Conservation (phyloP, 2,797 vertebrate species). For the Manis crassicaudata region DNA sequence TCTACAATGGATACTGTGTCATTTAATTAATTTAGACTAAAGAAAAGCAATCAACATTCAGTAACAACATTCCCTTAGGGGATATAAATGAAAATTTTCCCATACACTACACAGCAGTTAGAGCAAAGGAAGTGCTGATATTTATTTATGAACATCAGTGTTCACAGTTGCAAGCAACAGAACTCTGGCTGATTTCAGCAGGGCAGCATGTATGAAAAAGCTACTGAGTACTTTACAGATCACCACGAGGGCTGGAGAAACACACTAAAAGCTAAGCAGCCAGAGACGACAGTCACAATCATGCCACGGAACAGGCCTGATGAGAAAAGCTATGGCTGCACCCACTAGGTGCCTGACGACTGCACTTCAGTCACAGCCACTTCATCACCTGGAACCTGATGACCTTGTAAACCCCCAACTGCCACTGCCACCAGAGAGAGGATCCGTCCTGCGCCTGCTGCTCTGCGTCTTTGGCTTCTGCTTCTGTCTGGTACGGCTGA, state of each 20-base stretch:
- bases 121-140: conserved; percentile 62
- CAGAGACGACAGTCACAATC: not conserved
- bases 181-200: conserved; percentile 32
- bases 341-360: not conserved
- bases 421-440: not conserved
- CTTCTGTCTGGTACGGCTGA: not conserved
- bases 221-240: not conserved
- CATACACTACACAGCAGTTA: conserved; percentile 59
- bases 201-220: not conserved
- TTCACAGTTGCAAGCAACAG: not conserved
- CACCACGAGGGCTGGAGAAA: not conserved
- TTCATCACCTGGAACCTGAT: not conserved
- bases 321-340: not conserved
- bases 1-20: conserved; percentile 81
- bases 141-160: conserved; percentile 75
- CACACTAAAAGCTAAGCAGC: not conserved
- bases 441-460: no score
- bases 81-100: conserved; percentile 74
- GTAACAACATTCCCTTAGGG: conserved; percentile 82
- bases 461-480: not conserved
- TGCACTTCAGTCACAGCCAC: not conserved
- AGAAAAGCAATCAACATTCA: conserved; percentile 82
- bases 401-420: not conserved
- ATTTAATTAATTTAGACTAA: conserved; percentile 86
- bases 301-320: not conserved